Conservation (phyloP, 1,140 invertebrate genomes). For the Lepidurus packardi region DNA sequence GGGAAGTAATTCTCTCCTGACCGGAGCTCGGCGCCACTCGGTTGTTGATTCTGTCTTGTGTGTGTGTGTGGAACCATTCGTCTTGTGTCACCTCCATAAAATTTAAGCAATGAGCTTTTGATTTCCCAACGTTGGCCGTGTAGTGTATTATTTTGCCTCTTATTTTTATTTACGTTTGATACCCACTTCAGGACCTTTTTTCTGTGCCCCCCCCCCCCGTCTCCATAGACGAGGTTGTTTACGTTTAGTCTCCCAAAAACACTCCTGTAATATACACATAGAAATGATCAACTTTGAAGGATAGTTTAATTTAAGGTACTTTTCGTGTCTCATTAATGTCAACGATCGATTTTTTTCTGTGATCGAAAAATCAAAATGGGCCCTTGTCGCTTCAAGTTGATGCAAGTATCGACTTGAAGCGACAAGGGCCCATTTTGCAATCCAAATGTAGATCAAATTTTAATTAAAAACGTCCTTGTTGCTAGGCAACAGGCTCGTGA, state of each 20-base stretch:
- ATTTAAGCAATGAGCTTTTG: constrained; percentile 3
- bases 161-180: constrained; percentile 11
- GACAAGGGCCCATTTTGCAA: too few relatives aligned
- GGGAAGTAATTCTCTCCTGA: not conserved
- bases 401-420: too few relatives aligned
- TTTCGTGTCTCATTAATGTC: not conserved
- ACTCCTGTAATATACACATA: not conserved
- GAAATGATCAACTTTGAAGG: not conserved
- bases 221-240: not conserved
- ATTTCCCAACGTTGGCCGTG: not conserved
- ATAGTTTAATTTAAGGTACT: not conserved
- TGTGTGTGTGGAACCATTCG: constrained; percentile 11
- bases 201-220: not conserved
- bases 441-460: too few relatives aligned
- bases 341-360: too few relatives aligned
- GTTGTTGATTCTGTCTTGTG: constrained; percentile 11
- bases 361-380: too few relatives aligned
- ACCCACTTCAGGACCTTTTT: not conserved
- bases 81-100: constrained; percentile 17
- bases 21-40: constrained; percentile 12
- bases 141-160: not conserved
- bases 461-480: too few relatives aligned
- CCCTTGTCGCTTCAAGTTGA: too few relatives aligned
- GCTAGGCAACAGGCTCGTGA: too few relatives aligned
- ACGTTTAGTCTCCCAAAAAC: not conserved